phyloP scores from a whole-genome alignment of 1,140 invertebrate genomes.

The Leptinotarsa defecta region DNA sequence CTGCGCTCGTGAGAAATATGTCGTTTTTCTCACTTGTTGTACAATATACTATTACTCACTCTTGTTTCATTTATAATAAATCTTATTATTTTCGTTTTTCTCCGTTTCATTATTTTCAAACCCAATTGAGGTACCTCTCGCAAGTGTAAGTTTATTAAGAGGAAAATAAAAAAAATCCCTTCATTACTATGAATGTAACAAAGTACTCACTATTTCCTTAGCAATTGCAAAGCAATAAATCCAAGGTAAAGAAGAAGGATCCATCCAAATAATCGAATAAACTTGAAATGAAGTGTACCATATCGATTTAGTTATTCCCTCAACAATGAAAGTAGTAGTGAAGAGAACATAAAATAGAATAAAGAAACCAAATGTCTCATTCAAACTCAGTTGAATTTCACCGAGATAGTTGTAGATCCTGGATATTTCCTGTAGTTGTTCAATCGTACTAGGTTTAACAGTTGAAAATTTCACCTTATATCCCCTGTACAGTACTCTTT shows the following conservation, averaged over 20 bases:
- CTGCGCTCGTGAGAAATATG: no score
- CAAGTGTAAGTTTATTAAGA: no score
- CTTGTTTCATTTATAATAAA: no score
- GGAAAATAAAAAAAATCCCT: no score
- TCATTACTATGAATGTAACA: neutral
- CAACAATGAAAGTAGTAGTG: neutral
- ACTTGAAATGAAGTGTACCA: neutral
- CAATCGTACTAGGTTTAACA: neutral
- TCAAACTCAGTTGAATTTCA: neutral
- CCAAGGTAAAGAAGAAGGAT: neutral
- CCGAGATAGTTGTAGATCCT: neutral
- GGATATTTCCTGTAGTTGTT: neutral
- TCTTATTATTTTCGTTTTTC: no score
- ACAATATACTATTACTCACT: no score
- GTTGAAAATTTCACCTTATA: neutral
- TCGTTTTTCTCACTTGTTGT: no score
- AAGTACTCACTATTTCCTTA: neutral
- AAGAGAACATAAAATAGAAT: neutral
- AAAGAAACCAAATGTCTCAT: neutral
- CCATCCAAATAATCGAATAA: neutral
- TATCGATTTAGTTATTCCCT: neutral
- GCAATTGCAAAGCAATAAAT: neutral
- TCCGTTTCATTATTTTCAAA: no score
- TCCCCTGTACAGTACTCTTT: neutral
- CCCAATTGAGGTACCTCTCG: no score